phyloP scores from a whole-genome alignment of 2,797 vertebrate species.

The Poliocrania exsul region DNA sequence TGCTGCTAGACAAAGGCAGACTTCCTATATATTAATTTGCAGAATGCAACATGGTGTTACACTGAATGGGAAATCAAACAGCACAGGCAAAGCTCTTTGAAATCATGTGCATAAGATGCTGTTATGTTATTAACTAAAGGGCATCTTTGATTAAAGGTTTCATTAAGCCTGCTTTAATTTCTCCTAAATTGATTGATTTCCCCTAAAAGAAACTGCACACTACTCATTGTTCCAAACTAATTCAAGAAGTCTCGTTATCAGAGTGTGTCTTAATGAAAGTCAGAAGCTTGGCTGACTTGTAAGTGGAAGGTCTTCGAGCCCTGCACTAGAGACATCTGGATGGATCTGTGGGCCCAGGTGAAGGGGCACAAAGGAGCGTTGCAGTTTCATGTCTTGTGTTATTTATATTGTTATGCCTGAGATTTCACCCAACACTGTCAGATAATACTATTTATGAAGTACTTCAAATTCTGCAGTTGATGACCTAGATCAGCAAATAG shows the following conservation, averaged over 20 bases:
- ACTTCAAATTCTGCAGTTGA: slow-evolving; percentile 4
- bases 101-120: background rate
- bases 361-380: slow-evolving; percentile 14
- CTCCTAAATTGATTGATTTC: background rate
- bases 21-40: background rate
- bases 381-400: background rate
- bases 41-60: background rate
- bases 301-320: background rate
- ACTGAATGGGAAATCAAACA: background rate
- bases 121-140: slow-evolving; percentile 21
- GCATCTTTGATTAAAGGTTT: slow-evolving; percentile 27
- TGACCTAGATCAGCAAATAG: slow-evolving; percentile 15
- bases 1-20: background rate
- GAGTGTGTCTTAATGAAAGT: slow-evolving; percentile 25
- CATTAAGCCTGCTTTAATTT: slow-evolving; percentile 35
- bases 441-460: slow-evolving; percentile 34
- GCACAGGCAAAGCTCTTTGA: background rate
- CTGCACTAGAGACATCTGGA: background rate
- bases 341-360: background rate
- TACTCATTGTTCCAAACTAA: slow-evolving; percentile 6
- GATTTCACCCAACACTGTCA: background rate
- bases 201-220: background rate
- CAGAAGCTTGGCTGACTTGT: slow-evolving; percentile 29
- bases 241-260: slow-evolving; percentile 26
- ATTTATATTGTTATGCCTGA: background rate